Evolutionary conservation across 2,113 vertebrate species (phyloP), one percentile per base, ranked within the genome.

Genomic region (Ophthalmolycus amberensis): DNA sequence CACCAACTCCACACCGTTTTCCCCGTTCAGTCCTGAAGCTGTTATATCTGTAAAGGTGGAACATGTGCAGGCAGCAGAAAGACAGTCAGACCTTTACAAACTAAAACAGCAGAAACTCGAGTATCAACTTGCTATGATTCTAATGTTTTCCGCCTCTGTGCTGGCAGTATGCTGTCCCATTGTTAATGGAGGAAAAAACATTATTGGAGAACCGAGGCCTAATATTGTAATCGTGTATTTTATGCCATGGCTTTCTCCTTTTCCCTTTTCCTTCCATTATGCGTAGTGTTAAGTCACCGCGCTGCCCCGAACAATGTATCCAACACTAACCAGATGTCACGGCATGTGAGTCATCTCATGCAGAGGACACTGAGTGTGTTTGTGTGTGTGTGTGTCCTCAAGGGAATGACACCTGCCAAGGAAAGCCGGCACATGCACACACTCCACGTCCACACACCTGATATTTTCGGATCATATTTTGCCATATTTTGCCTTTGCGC

Each of bases 311-410:
- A 90, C 91, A 93, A 92, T 89, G 84, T 69, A 59, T 79, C 72
- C 86, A 91, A 83, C 89, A 91, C 84, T 90, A 87, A 91, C 87
- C 90, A 94, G 88, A 93, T 91, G 90, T 93, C 89, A 75, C 46
- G 77, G 78, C 82, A 85, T 84, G 87, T 90, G 89, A 93, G 88
- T 93, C 91, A 90, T 90, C 88, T 84, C 79, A 82, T 83, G 80
- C 79, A 71, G 69, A 85, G 85, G 75, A 86, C 63, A 50, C 22
- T 9, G 62, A 68, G 71, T 65, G 50, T 62, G 38, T 38, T 38
- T 46, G 69, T 75, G 77, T 37, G 16, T 77, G 72, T 50, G 72
- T 71, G 37, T 20, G 66, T 50, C 25, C 16, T 73, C 32, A 14
- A 60, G 56, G 58, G 69, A 84, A 63, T 76, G 79, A 67, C 74